Conservation (phyloP, 2,888 invertebrate species). For the Anoncus sp. region DNA sequence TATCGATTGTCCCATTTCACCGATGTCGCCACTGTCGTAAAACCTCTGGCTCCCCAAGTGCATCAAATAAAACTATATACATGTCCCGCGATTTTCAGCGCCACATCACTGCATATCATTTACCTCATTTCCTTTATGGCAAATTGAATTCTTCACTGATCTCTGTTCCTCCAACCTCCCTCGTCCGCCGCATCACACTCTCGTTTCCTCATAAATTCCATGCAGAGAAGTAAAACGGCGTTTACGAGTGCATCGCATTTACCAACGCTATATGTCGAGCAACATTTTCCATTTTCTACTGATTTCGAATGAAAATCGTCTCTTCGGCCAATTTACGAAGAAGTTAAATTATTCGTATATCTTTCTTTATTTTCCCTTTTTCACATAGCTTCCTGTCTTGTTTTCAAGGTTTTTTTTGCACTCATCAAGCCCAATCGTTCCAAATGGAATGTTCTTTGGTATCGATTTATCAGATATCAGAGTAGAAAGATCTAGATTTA, state of each 20-base stretch:
- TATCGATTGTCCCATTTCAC: constrained; percentile 72
- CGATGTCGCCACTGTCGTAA: constrained; percentile 39
- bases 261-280: neutral
- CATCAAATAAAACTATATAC: constrained; percentile 38
- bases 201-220: neutral
- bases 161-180: neutral
- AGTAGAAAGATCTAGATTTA: too few relatives aligned
- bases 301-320: neutral
- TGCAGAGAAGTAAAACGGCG: constrained; percentile 1
- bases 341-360: constrained; percentile 3
- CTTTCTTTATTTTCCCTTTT: neutral
- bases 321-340: neutral
- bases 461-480: too few relatives aligned
- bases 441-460: too few relatives aligned
- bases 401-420: too few relatives aligned
- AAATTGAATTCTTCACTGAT: constrained; percentile 48
- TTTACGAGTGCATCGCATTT: neutral
- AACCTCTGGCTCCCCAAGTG: constrained; percentile 12
- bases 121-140: neutral
- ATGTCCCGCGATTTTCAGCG: constrained; percentile 19
- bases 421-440: too few relatives aligned
- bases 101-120: constrained; percentile 11
- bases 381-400: too few relatives aligned
- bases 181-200: too few relatives aligned
- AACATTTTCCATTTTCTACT: neutral